phyloP scores from a whole-genome alignment of 1,140 invertebrate genomes.

The Bicyclus anynana region DNA sequence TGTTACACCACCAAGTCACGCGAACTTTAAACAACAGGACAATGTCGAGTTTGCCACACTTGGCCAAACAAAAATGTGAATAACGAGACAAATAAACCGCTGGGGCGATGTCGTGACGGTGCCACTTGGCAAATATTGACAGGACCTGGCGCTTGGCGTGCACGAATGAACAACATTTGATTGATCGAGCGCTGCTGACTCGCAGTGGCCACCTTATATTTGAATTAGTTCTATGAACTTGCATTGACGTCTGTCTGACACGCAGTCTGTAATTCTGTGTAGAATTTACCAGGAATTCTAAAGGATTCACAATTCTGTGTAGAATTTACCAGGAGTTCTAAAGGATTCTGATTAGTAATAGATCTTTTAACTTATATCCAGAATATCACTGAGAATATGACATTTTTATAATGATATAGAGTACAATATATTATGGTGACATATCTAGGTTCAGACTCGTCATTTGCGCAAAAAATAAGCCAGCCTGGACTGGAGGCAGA shows the following conservation, averaged over 20 bases:
- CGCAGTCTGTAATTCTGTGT: neutral
- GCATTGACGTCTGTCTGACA: constrained; percentile 6
- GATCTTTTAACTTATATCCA: too few relatives aligned
- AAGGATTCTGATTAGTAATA: too few relatives aligned
- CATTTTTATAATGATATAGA: too few relatives aligned
- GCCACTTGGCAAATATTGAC: constrained; percentile 61
- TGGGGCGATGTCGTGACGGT: constrained; percentile 47
- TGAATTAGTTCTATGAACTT: constrained; percentile 9
- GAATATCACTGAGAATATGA: too few relatives aligned
- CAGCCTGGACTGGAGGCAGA: too few relatives aligned
- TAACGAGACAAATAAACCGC: constrained; percentile 55
- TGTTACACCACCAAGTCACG: constrained; percentile 51
- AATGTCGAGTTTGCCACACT: constrained; percentile 39
- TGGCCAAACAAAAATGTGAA: constrained; percentile 56
- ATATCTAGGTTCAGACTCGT: too few relatives aligned
- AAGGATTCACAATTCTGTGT: neutral
- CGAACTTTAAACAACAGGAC: constrained; percentile 43
- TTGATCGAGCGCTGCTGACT: constrained; percentile 52
- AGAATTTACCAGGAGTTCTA: too few relatives aligned
- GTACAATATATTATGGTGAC: too few relatives aligned
- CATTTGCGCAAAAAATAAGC: too few relatives aligned
- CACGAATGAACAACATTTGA: constrained; percentile 59
- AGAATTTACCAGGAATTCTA: too few relatives aligned
- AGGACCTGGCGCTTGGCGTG: constrained; percentile 35
- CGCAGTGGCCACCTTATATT: constrained; percentile 26